Evolutionary conservation across 2,113 vertebrate genomes (phyloP).

Genomic region (Myrmophylax atrothorax): DNA sequence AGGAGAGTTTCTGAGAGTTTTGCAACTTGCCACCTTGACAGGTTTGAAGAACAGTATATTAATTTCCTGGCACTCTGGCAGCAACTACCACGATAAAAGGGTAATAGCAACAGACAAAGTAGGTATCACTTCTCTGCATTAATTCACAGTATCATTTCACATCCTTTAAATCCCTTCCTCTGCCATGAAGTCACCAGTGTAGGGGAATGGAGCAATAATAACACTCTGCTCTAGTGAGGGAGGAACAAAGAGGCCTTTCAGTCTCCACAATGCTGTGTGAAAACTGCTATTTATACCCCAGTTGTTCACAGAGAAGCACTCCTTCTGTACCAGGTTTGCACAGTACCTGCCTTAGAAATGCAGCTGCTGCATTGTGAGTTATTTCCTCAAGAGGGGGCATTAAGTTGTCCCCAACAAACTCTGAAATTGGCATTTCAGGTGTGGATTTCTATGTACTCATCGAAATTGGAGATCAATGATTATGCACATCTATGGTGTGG

Average conservation of each 20-base stretch:
- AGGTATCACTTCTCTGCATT: neutral
- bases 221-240: neutral
- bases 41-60: neutral
- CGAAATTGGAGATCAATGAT: neutral
- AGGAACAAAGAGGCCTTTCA: neutral
- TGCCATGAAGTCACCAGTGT: neutral
- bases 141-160: neutral
- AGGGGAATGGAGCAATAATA: neutral
- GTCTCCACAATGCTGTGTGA: neutral
- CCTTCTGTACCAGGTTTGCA: neutral
- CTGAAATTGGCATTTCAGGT: neutral
- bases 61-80: slow-evolving; percentile 7
- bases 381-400: neutral
- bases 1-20: neutral
- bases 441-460: neutral
- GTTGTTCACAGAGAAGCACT: neutral
- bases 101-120: neutral
- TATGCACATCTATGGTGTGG: neutral
- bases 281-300: neutral
- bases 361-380: neutral
- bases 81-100: neutral
- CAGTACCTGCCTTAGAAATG: neutral
- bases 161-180: slow-evolving; percentile 1
- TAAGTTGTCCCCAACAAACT: neutral
- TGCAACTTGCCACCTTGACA: neutral